Evolutionary conservation across 2,888 invertebrate genomes (phyloP), one percentile per base, ranked within the genome.

Genomic region (Nomada ruficornis): DNA sequence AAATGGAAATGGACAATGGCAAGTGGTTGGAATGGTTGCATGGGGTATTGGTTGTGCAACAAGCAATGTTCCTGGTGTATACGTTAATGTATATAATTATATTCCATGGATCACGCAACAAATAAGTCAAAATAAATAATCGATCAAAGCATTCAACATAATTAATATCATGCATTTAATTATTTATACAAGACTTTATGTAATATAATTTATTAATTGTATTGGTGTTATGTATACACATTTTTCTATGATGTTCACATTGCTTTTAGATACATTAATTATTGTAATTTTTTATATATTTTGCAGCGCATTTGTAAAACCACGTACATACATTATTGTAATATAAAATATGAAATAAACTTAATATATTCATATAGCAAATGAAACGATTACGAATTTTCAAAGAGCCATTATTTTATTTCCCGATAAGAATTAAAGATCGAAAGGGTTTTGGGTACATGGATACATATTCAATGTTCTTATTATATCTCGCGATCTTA

Each of bases 1-100:
- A 88, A 83, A 87, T 2, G 93, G 94, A 64, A 94, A 94, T 76
- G 95, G 95, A 0, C 94, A 94, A 74, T 96, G 95, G 95, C 94
- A 94, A 73, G 94, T 96, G 1, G 95, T 95, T 10, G 97, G 97
- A 0, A 92, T 97, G 82, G 97, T 97, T 18, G 94, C 96, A 36
- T 97, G 97, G 97, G 97, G 97, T 0, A 96, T 97, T 54, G 96
- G 96, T 64, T 97, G 97, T 86, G 98, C 96, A 0, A 94, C 94
- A 84, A 93, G 95, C 0, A 96, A 96, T 77, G 95, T 97, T 9
- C 96, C 97, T 0, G 98, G 96, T 0, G 97, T 97, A 26, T 98
- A 98, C 91, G 96, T 97, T 36, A 97, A 97, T 90, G 95, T 98
- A 2, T 95, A 95, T 9, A 96, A 95, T 36, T 96, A 96, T 85